Base-by-base conservation (phyloP, 1,140 invertebrate genomes). In the Thereuonema tuberculata region DNA sequence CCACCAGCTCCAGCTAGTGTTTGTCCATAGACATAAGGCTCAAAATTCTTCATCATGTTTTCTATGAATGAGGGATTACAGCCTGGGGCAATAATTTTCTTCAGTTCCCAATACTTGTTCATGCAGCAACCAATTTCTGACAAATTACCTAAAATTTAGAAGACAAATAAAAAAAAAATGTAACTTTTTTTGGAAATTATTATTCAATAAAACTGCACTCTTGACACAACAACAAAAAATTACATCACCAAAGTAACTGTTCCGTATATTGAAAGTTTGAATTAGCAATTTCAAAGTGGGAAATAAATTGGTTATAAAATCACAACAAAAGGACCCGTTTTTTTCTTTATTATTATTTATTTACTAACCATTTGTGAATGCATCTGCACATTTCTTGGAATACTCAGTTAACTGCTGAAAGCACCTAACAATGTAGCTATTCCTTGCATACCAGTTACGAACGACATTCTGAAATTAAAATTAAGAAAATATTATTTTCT, bases 381-480 rank as follows among this genome's bases (percentile, higher is more conserved):
- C 70, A 58, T 68, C 55, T 15, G 69, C 65, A 67, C 70, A 74
- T 27, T 69, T 63, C 52, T 66, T 63, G 3, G 74, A 74, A 47
- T 69, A 62, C 3, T 63, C 37, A 0, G 72, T 70, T 3, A 76
- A 61, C 2, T 67, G 55, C 57, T 76, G 69, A 62, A 74, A 71
- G 58, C 72, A 74, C 28, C 67, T 58, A 52, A 74, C 70, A 53
- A 78, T 72, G 23, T 67, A 64, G 15, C 69, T 67, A 60, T 77
- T 73, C 27, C 76, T 64, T 1, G 76, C 72, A 66, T 78, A 78
- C 77, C 77, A 78, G 63, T 76, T 77, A 21, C 77, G 68, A 21
- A 79, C 67, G 5, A 77, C 77, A 66, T 76, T 76, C 72, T 78
- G 66, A 12, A 64, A 60, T 26, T 14, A 46, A 20, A 46, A 60